Percentiles rank a stretch among this genome's conserved stretches.
Evolutionary conservation across 2,888 invertebrate genomes (phyloP).

Genomic region (Drosophila rellima): DNA sequence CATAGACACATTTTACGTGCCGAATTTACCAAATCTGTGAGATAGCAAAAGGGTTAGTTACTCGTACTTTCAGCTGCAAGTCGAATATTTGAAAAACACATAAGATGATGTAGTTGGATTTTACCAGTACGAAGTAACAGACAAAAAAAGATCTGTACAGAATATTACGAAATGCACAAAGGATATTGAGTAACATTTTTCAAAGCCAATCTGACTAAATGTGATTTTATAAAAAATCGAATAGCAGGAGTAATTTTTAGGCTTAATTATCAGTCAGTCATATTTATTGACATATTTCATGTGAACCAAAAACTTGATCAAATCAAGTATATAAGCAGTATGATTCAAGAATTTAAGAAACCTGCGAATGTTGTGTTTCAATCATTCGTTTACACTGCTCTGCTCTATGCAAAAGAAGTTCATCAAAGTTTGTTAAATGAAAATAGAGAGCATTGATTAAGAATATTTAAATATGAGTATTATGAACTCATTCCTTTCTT

Average conservation of each 20-base stretch:
- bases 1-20: slow-evolving; percentile 1
- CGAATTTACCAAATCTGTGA: neutral
- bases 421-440: no score
- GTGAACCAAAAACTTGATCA: no score
- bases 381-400: no score
- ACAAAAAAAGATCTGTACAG: neutral
- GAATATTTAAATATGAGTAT: neutral
- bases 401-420: neutral
- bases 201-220: neutral
- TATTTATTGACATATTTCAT: no score
- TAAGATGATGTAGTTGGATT: neutral
- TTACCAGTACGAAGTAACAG: neutral
- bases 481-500: neutral
- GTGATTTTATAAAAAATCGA: no score
- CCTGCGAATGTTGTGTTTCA: no score
- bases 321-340: no score
- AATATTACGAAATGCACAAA: neutral
- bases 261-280: no score
- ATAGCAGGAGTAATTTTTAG: no score
- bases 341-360: no score
- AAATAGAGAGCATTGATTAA: no score
- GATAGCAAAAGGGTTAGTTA: neutral
- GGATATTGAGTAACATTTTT: neutral
- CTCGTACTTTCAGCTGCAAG: neutral
- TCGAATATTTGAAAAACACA: neutral